A percentile compares a stretch with the other conserved stretches of the same genome.
Conservation (phyloP, 2,888 invertebrate species). For the Thyatira batis region DNA sequence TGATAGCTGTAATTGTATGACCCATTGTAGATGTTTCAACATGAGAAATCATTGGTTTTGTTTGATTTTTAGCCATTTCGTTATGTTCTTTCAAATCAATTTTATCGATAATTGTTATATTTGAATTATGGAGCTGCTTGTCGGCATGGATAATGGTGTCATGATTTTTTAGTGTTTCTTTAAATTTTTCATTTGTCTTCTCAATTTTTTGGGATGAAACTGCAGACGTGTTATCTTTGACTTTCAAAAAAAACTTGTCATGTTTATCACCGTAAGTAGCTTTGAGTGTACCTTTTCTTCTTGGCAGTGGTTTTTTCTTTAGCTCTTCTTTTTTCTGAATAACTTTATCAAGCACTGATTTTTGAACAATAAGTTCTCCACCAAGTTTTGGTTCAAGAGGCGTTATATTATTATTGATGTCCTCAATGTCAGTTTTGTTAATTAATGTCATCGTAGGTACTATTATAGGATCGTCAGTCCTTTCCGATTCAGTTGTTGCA, state of each 20-base stretch:
- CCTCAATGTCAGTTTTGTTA: constrained; percentile 36
- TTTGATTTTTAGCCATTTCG: constrained; percentile 6
- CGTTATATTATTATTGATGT: constrained; percentile 58
- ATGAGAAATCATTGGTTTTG: constrained; percentile 15
- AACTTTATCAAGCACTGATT: constrained; percentile 42
- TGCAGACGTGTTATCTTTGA: constrained; percentile 20
- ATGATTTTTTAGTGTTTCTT: constrained; percentile 6
- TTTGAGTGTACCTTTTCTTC: constrained; percentile 76
- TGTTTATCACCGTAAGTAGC: constrained; percentile 79
- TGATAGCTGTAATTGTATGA: constrained; percentile 67
- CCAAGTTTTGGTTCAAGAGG: constrained; percentile 47
- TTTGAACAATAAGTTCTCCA: constrained; percentile 65
- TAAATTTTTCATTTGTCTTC: constrained; percentile 5
- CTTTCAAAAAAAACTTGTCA: constrained; percentile 59
- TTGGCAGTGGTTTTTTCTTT: constrained; percentile 64
- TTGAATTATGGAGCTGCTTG: not conserved
- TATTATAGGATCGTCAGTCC: constrained; percentile 55
- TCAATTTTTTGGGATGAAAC: not conserved
- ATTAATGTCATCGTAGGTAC: constrained; percentile 54
- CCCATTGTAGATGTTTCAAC: constrained; percentile 35
- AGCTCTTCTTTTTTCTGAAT: constrained; percentile 55
- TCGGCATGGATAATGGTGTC: not conserved
- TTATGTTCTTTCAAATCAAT: constrained; percentile 1
- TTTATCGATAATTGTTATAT: constrained; percentile 2
- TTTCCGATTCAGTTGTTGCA: constrained; percentile 6